Base-by-base conservation (phyloP, 2,797 vertebrate species). In the Epinephelus awoara region DNA sequence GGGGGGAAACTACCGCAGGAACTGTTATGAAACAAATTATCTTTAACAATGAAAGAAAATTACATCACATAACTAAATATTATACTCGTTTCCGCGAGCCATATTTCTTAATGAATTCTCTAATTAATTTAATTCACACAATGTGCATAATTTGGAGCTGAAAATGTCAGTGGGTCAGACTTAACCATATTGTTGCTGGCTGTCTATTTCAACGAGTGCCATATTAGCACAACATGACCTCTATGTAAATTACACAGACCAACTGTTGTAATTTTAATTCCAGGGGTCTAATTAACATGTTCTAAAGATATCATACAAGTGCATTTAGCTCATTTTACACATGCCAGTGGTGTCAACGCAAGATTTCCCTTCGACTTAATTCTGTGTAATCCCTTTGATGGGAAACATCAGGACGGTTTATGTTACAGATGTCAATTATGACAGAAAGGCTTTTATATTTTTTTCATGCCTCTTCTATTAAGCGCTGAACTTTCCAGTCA, bases 111-210 rank as follows among this genome's bases (percentile, higher is more conserved):
- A 97, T 97, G 96, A 97, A 97, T 97, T 96, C 94, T 93, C 94
- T 98, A 97, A 98, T 97, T 97, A 97, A 97, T 97, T 97, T 97
- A 97, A 96, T 95, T 96, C 93, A 96, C 91, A 96, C 94, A 95
- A 96, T 97, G 94, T 96, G 95, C 96, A 94, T 97, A 97, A 98
- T 97, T 97, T 96, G 94, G 91, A 96, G 95, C 93, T 95, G 96
- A 87, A 96, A 98, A 95, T 97, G 96, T 95, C 88, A 91, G 92
- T 92, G 94, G 96, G 96, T 97, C 96, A 97, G 91, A 93, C 94
- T 96, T 95, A 96, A 94, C 94, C 93, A 93, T 94, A 93, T 94
- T 95, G 95, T 96, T 95, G 93, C 93, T 93, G 94, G 94, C 94
- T 95, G 94, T 94, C 95, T 96, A 86, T 94, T 96, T 95, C 94